phyloP scores from a whole-genome alignment of 1,140 invertebrate genomes.

The Leguminivora glycinivorella region DNA sequence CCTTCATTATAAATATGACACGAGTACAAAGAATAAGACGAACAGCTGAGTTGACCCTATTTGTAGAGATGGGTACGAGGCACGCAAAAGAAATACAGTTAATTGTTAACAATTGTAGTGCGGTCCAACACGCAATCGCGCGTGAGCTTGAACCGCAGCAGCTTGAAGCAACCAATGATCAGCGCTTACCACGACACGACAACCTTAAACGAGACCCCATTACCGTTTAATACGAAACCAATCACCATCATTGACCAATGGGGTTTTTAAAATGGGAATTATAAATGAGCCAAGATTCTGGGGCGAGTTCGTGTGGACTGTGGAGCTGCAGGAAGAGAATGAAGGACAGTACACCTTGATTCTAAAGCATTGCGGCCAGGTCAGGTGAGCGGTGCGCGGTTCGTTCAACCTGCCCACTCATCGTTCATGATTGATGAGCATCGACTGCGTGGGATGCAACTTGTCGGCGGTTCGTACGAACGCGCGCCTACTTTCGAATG shows the following conservation, averaged over 20 bases:
- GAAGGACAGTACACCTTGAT: constrained; percentile 50
- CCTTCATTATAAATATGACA: neutral
- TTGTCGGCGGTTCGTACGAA: constrained; percentile 44
- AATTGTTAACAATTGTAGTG: constrained; percentile 75
- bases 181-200: constrained; percentile 37
- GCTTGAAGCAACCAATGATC: constrained; percentile 41
- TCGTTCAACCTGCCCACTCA: constrained; percentile 52
- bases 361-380: constrained; percentile 60
- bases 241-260: constrained; percentile 20
- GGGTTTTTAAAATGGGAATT: neutral
- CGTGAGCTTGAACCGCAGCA: constrained; percentile 47
- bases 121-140: constrained; percentile 58
- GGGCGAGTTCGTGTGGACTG: neutral
- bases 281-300: neutral
- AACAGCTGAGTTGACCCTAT: constrained; percentile 58
- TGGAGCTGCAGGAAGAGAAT: constrained; percentile 29
- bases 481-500: constrained; percentile 17
- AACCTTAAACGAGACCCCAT: constrained; percentile 5
- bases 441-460: constrained; percentile 57
- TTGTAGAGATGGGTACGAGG: constrained; percentile 57
- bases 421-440: constrained; percentile 66
- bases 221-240: constrained; percentile 4
- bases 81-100: constrained; percentile 72
- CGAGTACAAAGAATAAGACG: constrained; percentile 6
- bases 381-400: constrained; percentile 39